Conservation (phyloP, 1,140 invertebrate species). For the Dendrolimus punctatus region DNA sequence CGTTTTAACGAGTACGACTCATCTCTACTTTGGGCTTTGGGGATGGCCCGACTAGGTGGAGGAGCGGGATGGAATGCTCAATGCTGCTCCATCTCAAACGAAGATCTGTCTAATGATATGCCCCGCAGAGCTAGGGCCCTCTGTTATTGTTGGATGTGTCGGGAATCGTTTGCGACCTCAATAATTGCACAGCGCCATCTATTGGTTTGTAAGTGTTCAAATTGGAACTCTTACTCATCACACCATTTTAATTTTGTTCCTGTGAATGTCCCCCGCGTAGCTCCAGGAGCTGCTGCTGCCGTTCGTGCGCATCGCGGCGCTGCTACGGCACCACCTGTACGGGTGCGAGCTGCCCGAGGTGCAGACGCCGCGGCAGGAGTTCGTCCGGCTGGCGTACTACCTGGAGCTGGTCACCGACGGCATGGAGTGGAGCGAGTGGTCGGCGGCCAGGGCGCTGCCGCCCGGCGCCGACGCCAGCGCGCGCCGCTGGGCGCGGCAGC, state of each 20-base stretch:
- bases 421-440: conserved; percentile 15
- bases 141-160: no score
- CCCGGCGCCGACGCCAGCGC: conserved; percentile 61
- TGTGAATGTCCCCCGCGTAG: conserved; percentile 39
- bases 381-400: conserved; percentile 82
- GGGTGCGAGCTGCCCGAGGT: conserved; percentile 84
- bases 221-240: background rate
- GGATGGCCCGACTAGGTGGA: no score
- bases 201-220: no score
- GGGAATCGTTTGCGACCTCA: no score
- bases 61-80: no score
- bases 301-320: conserved; percentile 86
- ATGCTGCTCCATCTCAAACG: no score
- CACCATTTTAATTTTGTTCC: background rate
- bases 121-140: no score
- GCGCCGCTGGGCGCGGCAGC: conserved; percentile 75
- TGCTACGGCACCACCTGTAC: conserved; percentile 90
- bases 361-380: conserved; percentile 76
- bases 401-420: conserved; percentile 81
- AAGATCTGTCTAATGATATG: no score
- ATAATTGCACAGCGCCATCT: no score
- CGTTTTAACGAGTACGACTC: no score
- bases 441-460: conserved; percentile 33
- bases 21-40: no score
- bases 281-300: conserved; percentile 86